Conservation (phyloP, 1,140 invertebrate species). For the Oryctes rhinoceros region DNA sequence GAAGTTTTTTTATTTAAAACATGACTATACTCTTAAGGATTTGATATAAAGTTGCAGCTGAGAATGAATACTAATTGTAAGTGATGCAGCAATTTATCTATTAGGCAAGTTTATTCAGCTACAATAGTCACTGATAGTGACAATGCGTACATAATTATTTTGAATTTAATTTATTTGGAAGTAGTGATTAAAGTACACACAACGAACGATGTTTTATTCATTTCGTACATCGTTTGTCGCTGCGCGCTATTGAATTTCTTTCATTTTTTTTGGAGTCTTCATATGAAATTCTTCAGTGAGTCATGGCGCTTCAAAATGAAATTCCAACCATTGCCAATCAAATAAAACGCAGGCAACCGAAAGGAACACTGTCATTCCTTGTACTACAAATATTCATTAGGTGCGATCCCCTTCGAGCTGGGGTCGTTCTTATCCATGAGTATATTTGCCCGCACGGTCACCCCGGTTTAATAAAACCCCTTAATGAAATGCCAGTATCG, state of each 20-base stretch:
- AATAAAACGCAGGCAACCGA: constrained; percentile 53
- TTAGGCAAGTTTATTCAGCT: too few species aligned
- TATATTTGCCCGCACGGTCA: constrained; percentile 41
- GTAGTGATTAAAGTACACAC: too few species aligned
- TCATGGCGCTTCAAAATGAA: constrained; percentile 48
- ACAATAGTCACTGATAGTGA: too few species aligned
- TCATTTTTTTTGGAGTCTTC: not conserved
- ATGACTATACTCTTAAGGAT: not conserved
- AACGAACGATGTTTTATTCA: too few species aligned
- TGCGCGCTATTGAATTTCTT: not conserved
- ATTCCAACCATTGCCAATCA: constrained; percentile 48
- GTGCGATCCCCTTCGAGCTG: constrained; percentile 38
- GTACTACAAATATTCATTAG: constrained; percentile 56
- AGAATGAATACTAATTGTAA: too few species aligned
- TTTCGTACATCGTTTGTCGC: too few species aligned
- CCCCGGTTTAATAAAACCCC: constrained; percentile 54
- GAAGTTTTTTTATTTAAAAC: not conserved
- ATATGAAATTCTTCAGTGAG: constrained; percentile 40
- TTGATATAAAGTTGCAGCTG: not conserved
- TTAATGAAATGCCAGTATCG: constrained; percentile 52
- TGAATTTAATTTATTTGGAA: too few species aligned
- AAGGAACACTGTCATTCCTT: constrained; percentile 53
- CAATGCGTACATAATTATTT: too few species aligned
- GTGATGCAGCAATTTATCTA: too few species aligned
- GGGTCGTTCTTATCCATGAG: not conserved